Percentiles rank a stretch among this genome's conserved stretches.
These are phyloP conservation scores for Altica lythri DNA, from an alignment of 2,888 invertebrate species.

Conservation along the genomic window DNA sequence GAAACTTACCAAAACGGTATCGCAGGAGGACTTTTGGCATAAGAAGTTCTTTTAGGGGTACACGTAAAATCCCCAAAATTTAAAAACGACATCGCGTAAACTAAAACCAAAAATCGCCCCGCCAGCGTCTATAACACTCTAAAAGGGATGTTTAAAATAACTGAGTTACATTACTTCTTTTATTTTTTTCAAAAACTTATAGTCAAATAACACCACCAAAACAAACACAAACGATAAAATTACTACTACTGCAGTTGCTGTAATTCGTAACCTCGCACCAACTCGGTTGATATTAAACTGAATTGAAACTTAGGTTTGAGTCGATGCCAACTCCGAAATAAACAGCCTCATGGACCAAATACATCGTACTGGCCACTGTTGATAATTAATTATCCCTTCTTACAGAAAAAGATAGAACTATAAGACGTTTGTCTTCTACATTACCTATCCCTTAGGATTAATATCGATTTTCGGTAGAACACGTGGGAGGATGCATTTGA, in stretches of 20 bases:
- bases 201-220: neutral
- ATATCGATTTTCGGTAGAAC: slow-evolving; percentile 13
- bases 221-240: neutral
- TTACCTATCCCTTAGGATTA: neutral
- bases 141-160: no score
- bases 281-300: slow-evolving; percentile 5
- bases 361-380: no score
- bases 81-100: slow-evolving; percentile 46
- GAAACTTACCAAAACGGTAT: slow-evolving; percentile 53
- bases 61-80: slow-evolving; percentile 45
- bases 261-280: neutral
- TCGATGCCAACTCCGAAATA: slow-evolving; percentile 8
- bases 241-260: no score
- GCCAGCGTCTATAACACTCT: slow-evolving; percentile 32
- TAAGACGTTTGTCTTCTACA: neutral
- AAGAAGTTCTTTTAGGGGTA: slow-evolving; percentile 48
- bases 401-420: neutral
- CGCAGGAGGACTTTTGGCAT: slow-evolving; percentile 49
- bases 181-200: no score
- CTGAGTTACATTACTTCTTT: no score
- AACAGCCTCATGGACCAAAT: slow-evolving; percentile 10
- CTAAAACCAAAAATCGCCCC: slow-evolving; percentile 25
- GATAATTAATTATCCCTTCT: no score
- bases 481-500: slow-evolving; percentile 10
- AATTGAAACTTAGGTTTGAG: slow-evolving; percentile 10